Conservation (phyloP, 37 sponge, comb jelly and placozoan genomes). For the Chondrilla cf. caribensis region DNA sequence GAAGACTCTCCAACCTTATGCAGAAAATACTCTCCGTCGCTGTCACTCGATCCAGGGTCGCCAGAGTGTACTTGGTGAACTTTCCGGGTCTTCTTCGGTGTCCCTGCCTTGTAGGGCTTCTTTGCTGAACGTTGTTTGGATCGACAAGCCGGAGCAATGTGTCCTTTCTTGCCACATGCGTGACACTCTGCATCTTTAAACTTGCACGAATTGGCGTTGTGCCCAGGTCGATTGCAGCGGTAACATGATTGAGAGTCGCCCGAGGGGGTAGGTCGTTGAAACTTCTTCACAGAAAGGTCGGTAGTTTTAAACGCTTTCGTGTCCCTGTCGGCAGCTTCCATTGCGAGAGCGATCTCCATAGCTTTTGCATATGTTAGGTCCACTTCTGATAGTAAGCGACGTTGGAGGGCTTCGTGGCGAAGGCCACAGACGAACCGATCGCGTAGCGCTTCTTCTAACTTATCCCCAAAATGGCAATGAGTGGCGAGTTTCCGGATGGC, state of each 20-base stretch:
- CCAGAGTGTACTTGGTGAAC: neutral
- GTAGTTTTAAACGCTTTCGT: neutral
- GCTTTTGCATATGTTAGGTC: no score
- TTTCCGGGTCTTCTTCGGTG: neutral
- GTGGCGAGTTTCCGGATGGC: slow-evolving; percentile 8
- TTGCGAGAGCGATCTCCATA: no score
- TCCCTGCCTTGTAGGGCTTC: neutral
- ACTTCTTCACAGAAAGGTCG: neutral
- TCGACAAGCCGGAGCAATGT: slow-evolving; percentile 30
- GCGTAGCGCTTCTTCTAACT: slow-evolving; percentile 11
- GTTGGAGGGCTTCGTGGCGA: no score
- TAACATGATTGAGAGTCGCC: slow-evolving; percentile 7
- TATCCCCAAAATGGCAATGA: slow-evolving; percentile 16
- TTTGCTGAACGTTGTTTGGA: neutral
- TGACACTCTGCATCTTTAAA: no score
- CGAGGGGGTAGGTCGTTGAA: neutral
- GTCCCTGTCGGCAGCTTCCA: neutral
- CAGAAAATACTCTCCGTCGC: slow-evolving; percentile 10
- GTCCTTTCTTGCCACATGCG: no score
- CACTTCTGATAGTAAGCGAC: no score
- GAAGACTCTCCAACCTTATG: neutral
- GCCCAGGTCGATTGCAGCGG: slow-evolving; percentile 37
- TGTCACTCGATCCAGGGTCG: neutral
- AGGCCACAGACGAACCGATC: no score
- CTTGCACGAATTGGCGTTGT: slow-evolving; percentile 16